Percentiles rank a stretch among this genome's conserved stretches.
Evolutionary conservation across 2,888 invertebrate genomes (phyloP).

Genomic region (Tenodera sinensis): DNA sequence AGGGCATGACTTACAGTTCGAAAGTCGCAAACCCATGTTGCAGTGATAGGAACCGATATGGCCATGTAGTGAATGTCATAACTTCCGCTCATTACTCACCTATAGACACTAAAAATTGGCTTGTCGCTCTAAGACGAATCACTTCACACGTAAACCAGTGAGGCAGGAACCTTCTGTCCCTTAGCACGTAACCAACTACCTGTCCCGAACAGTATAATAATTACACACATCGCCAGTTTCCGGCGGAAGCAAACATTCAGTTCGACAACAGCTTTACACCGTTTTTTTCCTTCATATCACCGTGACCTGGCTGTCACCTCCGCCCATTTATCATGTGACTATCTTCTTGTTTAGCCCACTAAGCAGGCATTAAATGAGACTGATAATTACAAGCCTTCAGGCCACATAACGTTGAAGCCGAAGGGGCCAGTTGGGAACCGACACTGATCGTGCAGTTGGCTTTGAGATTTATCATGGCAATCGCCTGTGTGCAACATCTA

Average conservation of each 20-base stretch:
- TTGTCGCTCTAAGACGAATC: not conserved
- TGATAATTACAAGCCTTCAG: constrained; percentile 5
- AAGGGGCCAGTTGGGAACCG: constrained; percentile 4
- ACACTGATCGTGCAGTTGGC: not conserved
- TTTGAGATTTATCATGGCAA: not conserved
- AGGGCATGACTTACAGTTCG: no score
- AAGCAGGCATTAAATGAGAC: not conserved
- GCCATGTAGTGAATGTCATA: no score
- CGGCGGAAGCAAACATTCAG: constrained; percentile 23
- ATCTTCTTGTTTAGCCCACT: constrained; percentile 8
- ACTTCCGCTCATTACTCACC: no score
- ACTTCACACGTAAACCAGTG: not conserved
- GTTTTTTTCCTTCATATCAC: not conserved
- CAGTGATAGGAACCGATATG: no score
- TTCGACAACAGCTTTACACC: constrained; percentile 3
- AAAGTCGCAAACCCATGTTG: no score
- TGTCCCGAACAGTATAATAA: not conserved
- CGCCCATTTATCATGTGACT: not conserved
- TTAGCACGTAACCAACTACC: not conserved
- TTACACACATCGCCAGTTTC: constrained; percentile 1
- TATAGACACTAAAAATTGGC: no score
- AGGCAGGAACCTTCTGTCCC: not conserved
- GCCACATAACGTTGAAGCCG: not conserved
- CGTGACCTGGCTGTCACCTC: not conserved
- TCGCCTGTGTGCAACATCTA: not conserved